Base-by-base conservation (phyloP, 2,888 invertebrate genomes). In the Polydrusus pterygomalis region DNA sequence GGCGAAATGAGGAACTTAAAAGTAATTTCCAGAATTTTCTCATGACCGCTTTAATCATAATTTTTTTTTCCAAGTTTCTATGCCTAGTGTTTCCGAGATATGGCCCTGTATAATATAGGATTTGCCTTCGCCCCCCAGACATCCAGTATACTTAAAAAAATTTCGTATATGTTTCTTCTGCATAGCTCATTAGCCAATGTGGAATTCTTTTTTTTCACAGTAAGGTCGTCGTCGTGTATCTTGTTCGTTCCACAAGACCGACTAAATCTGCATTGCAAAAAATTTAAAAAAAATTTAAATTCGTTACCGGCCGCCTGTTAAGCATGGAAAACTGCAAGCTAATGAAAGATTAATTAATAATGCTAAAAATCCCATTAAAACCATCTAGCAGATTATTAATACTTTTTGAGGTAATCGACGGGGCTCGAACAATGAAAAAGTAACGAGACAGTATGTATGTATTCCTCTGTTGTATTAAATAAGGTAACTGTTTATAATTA, bases 311-410 rank as follows among this genome's bases (percentile, higher is more conserved):
- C 18, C 8, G 17, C 5, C 20, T 2, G 10, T 51, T 51, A 51
- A 51, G 11, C 18, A 51, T 20, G 51, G 18, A 51, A 51, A 51
- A 51, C 8, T 51, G 51, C 51, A 51, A 51, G 20, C 51, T 51
- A 51, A 51, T 51, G 51, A 51, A 51, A 20, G 20, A 51, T 51
- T 51, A 51, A 51, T 51, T 51, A 51, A 51, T 51, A 51, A n/a
- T 51, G 51, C 20, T 51, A 51, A 51, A 51, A 51, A 51, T 51
- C 51, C 20, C 51, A 51, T 51, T 51, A 51, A 51, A 51, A 20
- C 10, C 20, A 20, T 18, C 11, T 7, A 20, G 51, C 51, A 20
- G 18, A 51, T 51, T 51, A 20, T 51, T 47, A 17, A 17, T 47
- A 47, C 43, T 47, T 47, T 51, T 51, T 20, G 10, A 20, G 51